Base-by-base conservation (phyloP, 2,797 vertebrate species). In the Myiotriccus ornatus region DNA sequence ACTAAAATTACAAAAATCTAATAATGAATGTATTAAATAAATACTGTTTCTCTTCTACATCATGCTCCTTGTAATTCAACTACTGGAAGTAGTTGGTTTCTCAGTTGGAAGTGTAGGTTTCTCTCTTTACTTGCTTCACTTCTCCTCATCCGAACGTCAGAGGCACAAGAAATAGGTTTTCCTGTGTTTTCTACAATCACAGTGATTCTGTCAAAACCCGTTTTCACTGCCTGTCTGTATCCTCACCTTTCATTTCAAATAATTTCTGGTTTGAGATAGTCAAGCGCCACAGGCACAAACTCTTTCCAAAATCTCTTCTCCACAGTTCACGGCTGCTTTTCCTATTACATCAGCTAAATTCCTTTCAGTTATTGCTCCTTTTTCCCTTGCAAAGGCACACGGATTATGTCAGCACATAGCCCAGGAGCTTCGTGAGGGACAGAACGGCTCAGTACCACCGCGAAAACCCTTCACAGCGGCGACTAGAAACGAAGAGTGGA, bases 321-420 rank as follows among this genome's bases (percentile, higher is more conserved):
- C 18, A 2, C 9, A 83, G 34, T 3, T 28, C 19, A 18, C 28
- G 17, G 55, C 6, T 39, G 5, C 5, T 77, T 59, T 32, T 34
- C 52, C 56, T 19, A 13, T 24, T n/a, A 35, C 17, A n/a, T 30
- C 71, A 37, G 5, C 4, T 5, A n/a, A 57, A 4, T 13, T 56
- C 13, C 8, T 41, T 34, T 8, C 56, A 39, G 34, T 14, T 24
- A 27, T 9, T n/a, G 8, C 47, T 53, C 34, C 18, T 14, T 34
- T 37, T 43, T 37, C 4, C 21, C 47, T 41, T 4, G 16, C 20
- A 50, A 24, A 5, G 6, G 34, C 78, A 12, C 4, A 12, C 0
- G 0, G 18, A 23, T 15, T 2, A 2, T 2, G 16, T 10, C 7
- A 14, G 32, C 6, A 2, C 1, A 14, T 0, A 32, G 13, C 17